Evolutionary conservation across 64 coral and sea anemone species (phyloP), one percentile per base, ranked within the genome.

Genomic region (Astreopora myriophthalma): DNA sequence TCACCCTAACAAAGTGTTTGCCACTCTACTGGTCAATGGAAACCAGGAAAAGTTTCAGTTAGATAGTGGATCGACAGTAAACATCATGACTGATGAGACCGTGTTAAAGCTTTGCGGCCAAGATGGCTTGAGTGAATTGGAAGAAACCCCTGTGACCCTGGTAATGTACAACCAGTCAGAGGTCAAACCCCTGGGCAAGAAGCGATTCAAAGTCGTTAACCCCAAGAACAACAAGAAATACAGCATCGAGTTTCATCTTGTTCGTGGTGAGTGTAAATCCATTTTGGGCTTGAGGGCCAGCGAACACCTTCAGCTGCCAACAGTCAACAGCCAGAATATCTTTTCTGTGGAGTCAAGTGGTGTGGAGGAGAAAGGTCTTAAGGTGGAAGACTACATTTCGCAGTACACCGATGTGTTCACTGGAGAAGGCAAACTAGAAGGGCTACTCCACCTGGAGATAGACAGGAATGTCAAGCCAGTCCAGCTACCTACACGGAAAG

Each of bases 121-220:
- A 60, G 31, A 6, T 17, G 22, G 34, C 30, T 25, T 49, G 17
- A 62, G 16, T 11, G 48, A 84, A 1, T 62, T 66, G 12, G 79
- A 84, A 1, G 10, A 62, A 55, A 34, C 26, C 28, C 10, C 8
- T 27, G 34, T 74, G 23, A 89, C 71, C 9, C 87, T 89, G 19
- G 87, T 77, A 61, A 89, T 89, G 87, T 89, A 76, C 55, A 79
- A 89, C 73, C 74, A 78, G 87, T 77, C 87, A 35, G 74, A 78
- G 16, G 48, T 89, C 22, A 89, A 89, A 61, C 73, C 73, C 10
- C 16, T 76, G 33, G 87, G 52, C 8, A 79, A 76, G 87, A 69
- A 48, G 22, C 20, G 60, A 22, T 39, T 89, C 42, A n/a, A n/a
- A n/a, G 64, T 58, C 1, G 22, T 85, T 3, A 92, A 86, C 69